Conservation (phyloP, 2,888 invertebrate species). For the Metallyticus violacea region DNA sequence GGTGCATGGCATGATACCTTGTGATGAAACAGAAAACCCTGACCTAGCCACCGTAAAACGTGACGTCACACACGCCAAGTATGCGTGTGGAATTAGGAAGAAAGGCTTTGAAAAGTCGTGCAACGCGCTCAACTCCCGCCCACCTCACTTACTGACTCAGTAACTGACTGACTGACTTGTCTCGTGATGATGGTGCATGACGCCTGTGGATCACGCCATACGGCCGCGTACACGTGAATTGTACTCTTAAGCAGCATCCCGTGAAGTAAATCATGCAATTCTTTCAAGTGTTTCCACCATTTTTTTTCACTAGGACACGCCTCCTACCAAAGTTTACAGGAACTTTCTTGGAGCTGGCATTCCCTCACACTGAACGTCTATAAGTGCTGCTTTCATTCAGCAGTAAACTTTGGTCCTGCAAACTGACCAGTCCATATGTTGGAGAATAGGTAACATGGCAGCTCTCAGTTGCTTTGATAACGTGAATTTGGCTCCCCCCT, state of each 20-base stretch:
- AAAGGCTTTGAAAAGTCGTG: background rate
- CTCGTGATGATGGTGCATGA: background rate
- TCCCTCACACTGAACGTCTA: too few relatives aligned
- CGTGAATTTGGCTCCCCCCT: too few relatives aligned
- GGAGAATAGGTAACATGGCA: too few relatives aligned
- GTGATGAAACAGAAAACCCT: background rate
- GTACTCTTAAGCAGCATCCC: background rate
- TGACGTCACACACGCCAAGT: background rate
- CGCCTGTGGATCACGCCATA: background rate
- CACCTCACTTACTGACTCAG: background rate
- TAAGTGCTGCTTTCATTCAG: too few relatives aligned
- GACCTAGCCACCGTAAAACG: background rate
- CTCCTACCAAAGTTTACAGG: too few relatives aligned
- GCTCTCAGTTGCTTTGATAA: too few relatives aligned
- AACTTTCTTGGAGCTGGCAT: too few relatives aligned
- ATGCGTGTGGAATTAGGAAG: background rate
- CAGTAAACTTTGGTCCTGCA: too few relatives aligned
- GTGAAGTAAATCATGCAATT: background rate
- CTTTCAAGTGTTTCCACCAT: too few relatives aligned
- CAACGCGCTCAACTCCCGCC: background rate
- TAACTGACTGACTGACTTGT: background rate
- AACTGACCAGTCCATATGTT: too few relatives aligned
- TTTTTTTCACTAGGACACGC: background rate
- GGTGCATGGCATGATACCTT: too few relatives aligned
- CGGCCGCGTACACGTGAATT: background rate